Percentiles rank a stretch among this genome's conserved stretches.
phyloP scores from a whole-genome alignment of 2,797 vertebrate genomes.

The Halcyon chelicuti region DNA sequence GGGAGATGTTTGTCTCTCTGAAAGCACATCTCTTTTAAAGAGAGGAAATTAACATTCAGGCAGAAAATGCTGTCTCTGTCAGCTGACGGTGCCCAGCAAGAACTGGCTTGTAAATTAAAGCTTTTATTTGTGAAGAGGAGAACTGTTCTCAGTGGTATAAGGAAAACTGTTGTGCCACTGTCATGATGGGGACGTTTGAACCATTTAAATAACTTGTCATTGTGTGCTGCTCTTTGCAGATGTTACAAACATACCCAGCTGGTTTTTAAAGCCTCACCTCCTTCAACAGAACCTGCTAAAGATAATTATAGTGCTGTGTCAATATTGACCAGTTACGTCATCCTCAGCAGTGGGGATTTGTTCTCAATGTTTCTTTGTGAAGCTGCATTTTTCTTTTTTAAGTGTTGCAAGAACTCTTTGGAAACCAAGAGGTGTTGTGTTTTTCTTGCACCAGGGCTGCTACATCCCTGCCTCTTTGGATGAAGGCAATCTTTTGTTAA shows the following conservation, averaged over 20 bases:
- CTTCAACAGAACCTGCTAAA: slow-evolving; percentile 26
- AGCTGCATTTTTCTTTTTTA: not conserved
- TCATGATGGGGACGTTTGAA: not conserved
- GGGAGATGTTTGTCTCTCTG: slow-evolving; percentile 35
- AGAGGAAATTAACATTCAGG: slow-evolving; percentile 41
- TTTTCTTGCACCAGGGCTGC: not conserved
- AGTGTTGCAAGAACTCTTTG: not conserved
- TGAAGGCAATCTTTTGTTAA: not conserved
- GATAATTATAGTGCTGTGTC: not conserved
- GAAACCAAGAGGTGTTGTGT: not conserved
- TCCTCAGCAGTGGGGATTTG: not conserved
- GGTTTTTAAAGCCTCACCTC: slow-evolving; percentile 28
- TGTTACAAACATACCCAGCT: slow-evolving; percentile 16
- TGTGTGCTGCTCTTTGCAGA: not conserved
- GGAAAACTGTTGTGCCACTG: not conserved
- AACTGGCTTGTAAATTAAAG: slow-evolving; percentile 27
- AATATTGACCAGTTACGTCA: slow-evolving; percentile 42
- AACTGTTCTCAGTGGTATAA: not conserved
- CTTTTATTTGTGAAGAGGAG: slow-evolving; percentile 22
- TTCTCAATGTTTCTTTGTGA: slow-evolving; percentile 42
- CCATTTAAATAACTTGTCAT: not conserved
- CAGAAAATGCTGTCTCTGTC: slow-evolving; percentile 1
- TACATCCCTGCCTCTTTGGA: not conserved
- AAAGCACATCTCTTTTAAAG: slow-evolving; percentile 4
- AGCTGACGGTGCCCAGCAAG: not conserved